Percentiles rank a stretch among this genome's conserved stretches.
Evolutionary conservation across 2,113 vertebrate species (phyloP).

Genomic region (Atractosteus spatula): DNA sequence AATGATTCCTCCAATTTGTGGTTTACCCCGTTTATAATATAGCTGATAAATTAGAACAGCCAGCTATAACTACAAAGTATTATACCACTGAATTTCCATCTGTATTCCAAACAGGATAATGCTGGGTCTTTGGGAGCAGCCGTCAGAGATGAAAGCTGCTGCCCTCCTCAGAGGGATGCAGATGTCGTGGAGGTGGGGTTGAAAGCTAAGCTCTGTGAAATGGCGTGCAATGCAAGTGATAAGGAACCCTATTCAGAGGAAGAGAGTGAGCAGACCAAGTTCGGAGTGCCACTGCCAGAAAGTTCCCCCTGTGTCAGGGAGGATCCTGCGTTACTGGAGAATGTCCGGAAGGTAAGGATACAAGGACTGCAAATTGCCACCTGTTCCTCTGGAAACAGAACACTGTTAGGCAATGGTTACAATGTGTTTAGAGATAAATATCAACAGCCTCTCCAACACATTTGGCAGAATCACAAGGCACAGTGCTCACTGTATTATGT

Average conservation of each 20-base stretch:
- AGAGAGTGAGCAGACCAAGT: slow-evolving; percentile 46
- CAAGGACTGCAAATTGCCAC: background rate
- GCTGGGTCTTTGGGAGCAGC: slow-evolving; percentile 57
- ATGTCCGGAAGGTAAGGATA: background rate
- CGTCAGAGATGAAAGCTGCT: slow-evolving; percentile 32
- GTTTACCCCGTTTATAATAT: too few species aligned
- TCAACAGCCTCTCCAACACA: too few species aligned
- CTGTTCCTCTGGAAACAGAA: too few species aligned
- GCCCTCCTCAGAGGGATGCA: slow-evolving; percentile 32
- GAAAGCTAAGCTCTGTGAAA: slow-evolving; percentile 66
- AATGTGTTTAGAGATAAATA: too few species aligned
- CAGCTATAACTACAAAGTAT: too few species aligned
- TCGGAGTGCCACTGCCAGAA: too few species aligned
- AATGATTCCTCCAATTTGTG: too few species aligned
- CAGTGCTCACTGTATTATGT: background rate
- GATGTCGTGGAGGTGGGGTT: slow-evolving; percentile 64
- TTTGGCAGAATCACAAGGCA: background rate
- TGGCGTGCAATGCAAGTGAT: slow-evolving; percentile 72
- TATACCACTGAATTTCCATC: background rate
- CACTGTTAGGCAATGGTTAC: too few species aligned
- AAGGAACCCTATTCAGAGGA: slow-evolving; percentile 81
- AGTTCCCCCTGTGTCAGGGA: slow-evolving; percentile 53
- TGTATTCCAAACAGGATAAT: background rate
- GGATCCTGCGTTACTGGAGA: slow-evolving; percentile 34
- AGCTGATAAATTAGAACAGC: too few species aligned